Percentiles rank a stretch among this genome's conserved stretches.
These are phyloP conservation scores for Miniopterus natalensis DNA, from an alignment of 2,113 vertebrate species.

Conservation along the genomic window DNA sequence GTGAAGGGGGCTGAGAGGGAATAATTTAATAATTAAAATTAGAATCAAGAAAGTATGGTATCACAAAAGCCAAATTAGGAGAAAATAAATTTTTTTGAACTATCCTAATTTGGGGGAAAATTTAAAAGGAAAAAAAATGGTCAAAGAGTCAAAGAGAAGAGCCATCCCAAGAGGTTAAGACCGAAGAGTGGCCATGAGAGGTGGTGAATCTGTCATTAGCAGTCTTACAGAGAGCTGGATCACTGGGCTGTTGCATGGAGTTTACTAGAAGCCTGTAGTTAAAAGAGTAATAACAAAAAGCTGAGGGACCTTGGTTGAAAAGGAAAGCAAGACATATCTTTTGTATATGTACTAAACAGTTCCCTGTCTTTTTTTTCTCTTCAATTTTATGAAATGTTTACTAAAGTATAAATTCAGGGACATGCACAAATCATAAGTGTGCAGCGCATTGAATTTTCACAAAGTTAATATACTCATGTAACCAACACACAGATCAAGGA, in stretches of 20 bases:
- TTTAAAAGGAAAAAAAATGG: not conserved
- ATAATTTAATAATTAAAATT: not conserved
- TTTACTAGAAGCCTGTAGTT: not conserved
- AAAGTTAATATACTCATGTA: not conserved
- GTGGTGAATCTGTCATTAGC: not conserved
- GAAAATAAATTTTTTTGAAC: not conserved
- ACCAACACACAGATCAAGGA: not conserved
- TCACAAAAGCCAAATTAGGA: not conserved
- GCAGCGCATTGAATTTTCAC: not conserved
- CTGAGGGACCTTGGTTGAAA: not conserved
- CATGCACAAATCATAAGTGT: not conserved
- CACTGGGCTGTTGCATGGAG: not conserved
- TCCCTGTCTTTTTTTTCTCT: not conserved
- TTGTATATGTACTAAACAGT: not conserved
- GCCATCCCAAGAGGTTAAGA: not conserved
- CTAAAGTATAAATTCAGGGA: not conserved
- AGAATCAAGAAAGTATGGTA: not conserved
- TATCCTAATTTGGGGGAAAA: not conserved
- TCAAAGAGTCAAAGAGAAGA: not conserved
- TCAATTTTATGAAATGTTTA: conserved; percentile 24
- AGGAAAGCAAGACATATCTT: not conserved
- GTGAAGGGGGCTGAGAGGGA: not conserved
- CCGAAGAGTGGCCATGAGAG: not conserved
- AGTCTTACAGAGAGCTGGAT: not conserved
- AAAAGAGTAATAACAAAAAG: not conserved